Conservation (phyloP, 2,113 vertebrate species). For the Nothocercus julius region DNA sequence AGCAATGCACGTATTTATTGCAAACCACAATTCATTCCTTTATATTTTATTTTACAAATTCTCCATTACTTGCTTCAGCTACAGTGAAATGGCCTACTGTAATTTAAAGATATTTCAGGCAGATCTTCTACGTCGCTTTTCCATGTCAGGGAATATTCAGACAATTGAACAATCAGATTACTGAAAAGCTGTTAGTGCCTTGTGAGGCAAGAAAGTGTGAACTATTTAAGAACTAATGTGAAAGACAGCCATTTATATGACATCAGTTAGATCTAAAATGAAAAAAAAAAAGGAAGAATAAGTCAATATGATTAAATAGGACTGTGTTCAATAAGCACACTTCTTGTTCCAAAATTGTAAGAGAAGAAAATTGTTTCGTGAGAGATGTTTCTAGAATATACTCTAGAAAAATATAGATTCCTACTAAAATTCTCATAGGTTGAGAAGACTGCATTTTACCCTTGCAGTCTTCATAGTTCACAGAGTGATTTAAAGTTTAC, state of each 20-base stretch:
- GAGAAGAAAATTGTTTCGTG: not conserved
- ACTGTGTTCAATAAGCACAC: not conserved
- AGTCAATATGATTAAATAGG: slow-evolving; percentile 20
- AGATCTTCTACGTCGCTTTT: slow-evolving; percentile 3
- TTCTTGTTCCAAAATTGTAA: not conserved
- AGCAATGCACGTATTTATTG: not conserved
- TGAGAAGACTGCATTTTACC: not conserved
- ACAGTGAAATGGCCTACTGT: not conserved
- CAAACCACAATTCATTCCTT: not conserved
- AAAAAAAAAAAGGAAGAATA: not conserved
- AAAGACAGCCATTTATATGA: not conserved
- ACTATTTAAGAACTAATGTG: slow-evolving; percentile 26
- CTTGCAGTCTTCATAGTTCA: not conserved
- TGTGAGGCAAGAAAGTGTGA: slow-evolving; percentile 1
- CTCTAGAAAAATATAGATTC: not conserved
- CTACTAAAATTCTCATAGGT: not conserved
- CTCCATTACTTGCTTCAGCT: slow-evolving; percentile 51
- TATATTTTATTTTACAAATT: slow-evolving; percentile 52
- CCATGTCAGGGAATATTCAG: slow-evolving; percentile 21
- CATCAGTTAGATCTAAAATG: not conserved
- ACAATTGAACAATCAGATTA: slow-evolving; percentile 59
- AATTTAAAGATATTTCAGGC: slow-evolving; percentile 15
- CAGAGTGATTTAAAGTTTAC: not conserved
- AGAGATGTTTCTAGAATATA: not conserved
- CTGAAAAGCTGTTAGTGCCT: slow-evolving; percentile 21